Conservation (phyloP, 1,140 invertebrate species). For the Eufriesea mexicana region DNA sequence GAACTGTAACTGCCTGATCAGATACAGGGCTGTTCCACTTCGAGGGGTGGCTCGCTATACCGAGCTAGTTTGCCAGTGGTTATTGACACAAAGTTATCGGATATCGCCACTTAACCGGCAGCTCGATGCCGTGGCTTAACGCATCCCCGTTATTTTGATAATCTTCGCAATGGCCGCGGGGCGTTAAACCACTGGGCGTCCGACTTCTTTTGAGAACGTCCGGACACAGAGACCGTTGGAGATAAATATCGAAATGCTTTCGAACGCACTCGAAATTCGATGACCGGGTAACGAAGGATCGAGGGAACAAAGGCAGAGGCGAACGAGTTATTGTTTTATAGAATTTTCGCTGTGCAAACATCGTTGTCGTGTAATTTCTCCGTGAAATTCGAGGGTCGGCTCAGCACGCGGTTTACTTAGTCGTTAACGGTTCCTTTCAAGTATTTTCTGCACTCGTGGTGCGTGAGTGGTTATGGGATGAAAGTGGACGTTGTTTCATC, state of each 20-base stretch:
- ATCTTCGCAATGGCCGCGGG: slow-evolving; percentile 22
- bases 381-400: not conserved
- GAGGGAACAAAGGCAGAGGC: not conserved
- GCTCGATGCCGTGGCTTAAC: slow-evolving; percentile 31
- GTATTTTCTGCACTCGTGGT: not conserved
- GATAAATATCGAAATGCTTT: slow-evolving; percentile 15
- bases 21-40: slow-evolving; percentile 47
- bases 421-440: not conserved
- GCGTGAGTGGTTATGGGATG: too few species aligned
- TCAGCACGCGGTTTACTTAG: too few species aligned
- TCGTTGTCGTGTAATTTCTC: not conserved
- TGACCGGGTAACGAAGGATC: not conserved
- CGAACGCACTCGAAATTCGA: slow-evolving; percentile 1
- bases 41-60: not conserved
- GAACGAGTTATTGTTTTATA: not conserved
- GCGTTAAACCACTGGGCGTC: slow-evolving; percentile 15
- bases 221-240: not conserved
- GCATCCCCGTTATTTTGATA: slow-evolving; percentile 53
- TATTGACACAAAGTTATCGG: slow-evolving; percentile 55
- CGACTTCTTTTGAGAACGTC: slow-evolving; percentile 12
- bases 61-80: slow-evolving; percentile 19
- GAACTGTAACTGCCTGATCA: slow-evolving; percentile 43
- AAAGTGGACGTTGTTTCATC: too few species aligned
- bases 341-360: not conserved
- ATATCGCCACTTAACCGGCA: slow-evolving; percentile 27